A percentile compares a stretch with the other conserved stretches of the same genome.
Conservation (phyloP, 2,113 vertebrate genomes). For the Nibea coibor region DNA sequence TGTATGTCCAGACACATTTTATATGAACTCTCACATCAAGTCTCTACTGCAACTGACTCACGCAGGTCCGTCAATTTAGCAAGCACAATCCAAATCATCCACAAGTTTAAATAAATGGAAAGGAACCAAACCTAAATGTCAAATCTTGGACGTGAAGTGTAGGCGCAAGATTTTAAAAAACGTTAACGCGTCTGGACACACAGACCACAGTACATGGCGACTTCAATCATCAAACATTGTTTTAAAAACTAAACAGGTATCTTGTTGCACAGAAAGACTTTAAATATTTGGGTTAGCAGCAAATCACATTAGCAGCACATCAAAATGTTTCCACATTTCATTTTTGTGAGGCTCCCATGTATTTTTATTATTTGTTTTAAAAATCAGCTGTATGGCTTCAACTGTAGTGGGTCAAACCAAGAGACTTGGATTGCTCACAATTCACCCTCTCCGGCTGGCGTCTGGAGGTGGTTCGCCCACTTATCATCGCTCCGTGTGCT, state of each 20-base stretch:
- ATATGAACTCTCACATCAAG: neutral
- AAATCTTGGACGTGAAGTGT: neutral
- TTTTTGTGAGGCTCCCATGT: slow-evolving; percentile 49
- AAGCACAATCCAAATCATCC: neutral
- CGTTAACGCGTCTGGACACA: slow-evolving; percentile 71
- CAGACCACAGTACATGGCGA: slow-evolving; percentile 48
- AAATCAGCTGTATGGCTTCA: slow-evolving; percentile 57
- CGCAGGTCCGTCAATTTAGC: neutral
- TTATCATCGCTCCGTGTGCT: slow-evolving; percentile 74
- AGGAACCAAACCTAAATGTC: neutral
- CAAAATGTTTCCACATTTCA: slow-evolving; percentile 42
- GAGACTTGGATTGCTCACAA: slow-evolving; percentile 75
- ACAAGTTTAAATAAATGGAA: neutral
- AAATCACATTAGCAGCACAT: slow-evolving; percentile 42
- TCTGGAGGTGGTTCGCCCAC: slow-evolving; percentile 70
- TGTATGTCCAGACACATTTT: slow-evolving; percentile 65
- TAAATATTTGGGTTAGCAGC: slow-evolving; percentile 48
- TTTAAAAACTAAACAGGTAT: slow-evolving; percentile 31
- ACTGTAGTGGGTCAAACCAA: slow-evolving; percentile 63
- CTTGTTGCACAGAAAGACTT: slow-evolving; percentile 37
- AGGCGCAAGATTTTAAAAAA: neutral
- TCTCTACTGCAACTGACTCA: neutral
- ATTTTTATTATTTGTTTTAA: slow-evolving; percentile 9
- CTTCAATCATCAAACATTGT: slow-evolving; percentile 5
- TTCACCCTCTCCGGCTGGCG: slow-evolving; percentile 69